These are phyloP conservation scores for Podarcis raffonei DNA, from an alignment of 2,113 vertebrate species.

Conservation along the genomic window DNA sequence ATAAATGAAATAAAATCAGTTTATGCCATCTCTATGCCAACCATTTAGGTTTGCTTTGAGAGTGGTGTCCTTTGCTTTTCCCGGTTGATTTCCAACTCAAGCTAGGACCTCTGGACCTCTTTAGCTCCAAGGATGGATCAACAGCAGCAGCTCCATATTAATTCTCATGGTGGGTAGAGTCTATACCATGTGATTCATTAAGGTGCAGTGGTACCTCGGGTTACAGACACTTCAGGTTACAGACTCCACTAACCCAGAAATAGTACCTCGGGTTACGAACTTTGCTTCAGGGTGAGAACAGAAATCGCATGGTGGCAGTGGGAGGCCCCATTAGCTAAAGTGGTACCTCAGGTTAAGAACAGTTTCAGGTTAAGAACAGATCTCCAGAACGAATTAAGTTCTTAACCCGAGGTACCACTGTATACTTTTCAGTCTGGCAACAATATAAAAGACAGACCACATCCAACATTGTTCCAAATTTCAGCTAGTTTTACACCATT, in stretches of 20 bases:
- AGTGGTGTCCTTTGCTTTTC: neutral
- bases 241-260: too few relatives aligned
- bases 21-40: neutral
- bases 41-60: neutral
- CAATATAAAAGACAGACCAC: neutral
- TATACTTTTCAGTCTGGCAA: neutral
- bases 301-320: too few relatives aligned
- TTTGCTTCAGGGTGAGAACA: too few relatives aligned
- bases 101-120: neutral
- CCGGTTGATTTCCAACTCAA: neutral
- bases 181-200: neutral
- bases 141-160: neutral
- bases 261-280: too few relatives aligned
- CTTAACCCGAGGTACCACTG: too few relatives aligned
- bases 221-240: too few relatives aligned
- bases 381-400: too few relatives aligned
- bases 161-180: neutral
- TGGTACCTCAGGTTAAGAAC: too few relatives aligned
- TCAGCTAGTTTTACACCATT: neutral
- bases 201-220: too few relatives aligned
- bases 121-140: too few relatives aligned
- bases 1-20: neutral
- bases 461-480: neutral
- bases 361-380: too few relatives aligned
- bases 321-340: too few relatives aligned